A percentile compares a stretch with the other conserved stretches of the same genome.
These are phyloP conservation scores for Saccopteryx leptura DNA, from an alignment of 2,113 vertebrate genomes.

Conservation along the genomic window DNA sequence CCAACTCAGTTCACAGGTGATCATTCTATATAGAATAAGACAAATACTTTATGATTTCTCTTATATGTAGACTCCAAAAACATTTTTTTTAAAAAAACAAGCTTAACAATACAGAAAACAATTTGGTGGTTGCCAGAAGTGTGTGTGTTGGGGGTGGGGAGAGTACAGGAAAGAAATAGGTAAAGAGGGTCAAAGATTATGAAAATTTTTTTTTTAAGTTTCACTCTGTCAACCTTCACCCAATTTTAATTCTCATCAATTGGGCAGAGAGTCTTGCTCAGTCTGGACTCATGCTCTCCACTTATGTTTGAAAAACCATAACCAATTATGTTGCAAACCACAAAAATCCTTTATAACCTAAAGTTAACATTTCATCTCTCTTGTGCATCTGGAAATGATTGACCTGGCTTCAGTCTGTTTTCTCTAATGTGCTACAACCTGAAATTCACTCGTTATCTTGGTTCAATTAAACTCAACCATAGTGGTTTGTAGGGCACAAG, in stretches of 20 bases:
- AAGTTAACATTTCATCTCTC: slow-evolving; percentile 66
- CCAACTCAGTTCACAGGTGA: neutral
- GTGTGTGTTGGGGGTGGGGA: too few species aligned
- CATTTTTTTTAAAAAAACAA: neutral
- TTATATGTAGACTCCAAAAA: neutral
- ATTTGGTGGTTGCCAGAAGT: neutral
- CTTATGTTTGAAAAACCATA: slow-evolving; percentile 67
- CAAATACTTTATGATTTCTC: neutral
- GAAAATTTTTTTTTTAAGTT: neutral
- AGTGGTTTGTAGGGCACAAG: slow-evolving; percentile 63
- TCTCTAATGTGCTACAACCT: slow-evolving; percentile 63
- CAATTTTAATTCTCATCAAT: slow-evolving; percentile 24
- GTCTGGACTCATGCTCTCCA: neutral
- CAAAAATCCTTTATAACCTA: slow-evolving; percentile 58
- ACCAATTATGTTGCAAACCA: slow-evolving; percentile 60
- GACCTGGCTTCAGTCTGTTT: slow-evolving; percentile 73
- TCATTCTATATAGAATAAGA: neutral
- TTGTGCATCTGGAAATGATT: slow-evolving; percentile 75
- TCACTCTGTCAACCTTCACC: slow-evolving; percentile 10
- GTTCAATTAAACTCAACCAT: slow-evolving; percentile 77
- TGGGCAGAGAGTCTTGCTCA: slow-evolving; percentile 19
- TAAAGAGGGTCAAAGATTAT: neutral
- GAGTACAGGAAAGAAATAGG: neutral
- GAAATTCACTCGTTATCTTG: slow-evolving; percentile 78
- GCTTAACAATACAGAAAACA: neutral